Conservation (phyloP, 2,113 vertebrate genomes). For the Lasiurus cinereus region DNA sequence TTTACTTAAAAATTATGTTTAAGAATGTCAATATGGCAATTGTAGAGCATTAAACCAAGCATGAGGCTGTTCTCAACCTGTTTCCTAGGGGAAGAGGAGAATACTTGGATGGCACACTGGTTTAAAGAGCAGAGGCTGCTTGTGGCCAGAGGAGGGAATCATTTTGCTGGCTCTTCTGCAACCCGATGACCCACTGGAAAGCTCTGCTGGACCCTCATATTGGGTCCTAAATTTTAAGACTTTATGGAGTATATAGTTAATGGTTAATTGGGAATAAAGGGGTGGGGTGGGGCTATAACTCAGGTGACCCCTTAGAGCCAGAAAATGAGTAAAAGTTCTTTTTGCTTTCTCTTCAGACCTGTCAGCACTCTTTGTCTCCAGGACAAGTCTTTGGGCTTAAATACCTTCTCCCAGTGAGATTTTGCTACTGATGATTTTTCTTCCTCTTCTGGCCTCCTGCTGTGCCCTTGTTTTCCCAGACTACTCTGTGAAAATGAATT, state of each 20-base stretch:
- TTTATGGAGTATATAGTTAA: not conserved
- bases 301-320: conserved; percentile 6
- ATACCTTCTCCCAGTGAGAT: conserved; percentile 39
- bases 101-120: not conserved
- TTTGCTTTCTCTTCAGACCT: not conserved
- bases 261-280: conserved; percentile 31
- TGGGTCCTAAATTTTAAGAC: conserved; percentile 44
- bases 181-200: not conserved
- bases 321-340: conserved; percentile 38
- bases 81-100: conserved; percentile 2
- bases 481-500: conserved; percentile 53
- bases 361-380: not conserved
- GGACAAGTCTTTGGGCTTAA: conserved; percentile 33
- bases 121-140: not conserved
- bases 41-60: conserved; percentile 36
- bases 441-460: conserved; percentile 41
- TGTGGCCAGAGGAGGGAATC: conserved; percentile 4
- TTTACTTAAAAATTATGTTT: not conserved
- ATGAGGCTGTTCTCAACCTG: not conserved
- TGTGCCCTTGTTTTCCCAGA: conserved; percentile 10
- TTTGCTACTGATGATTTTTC: conserved; percentile 74
- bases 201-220: not conserved
- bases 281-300: not conserved
- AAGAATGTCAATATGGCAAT: conserved; percentile 8
- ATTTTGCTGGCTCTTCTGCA: fast-evolving